Base-by-base conservation (phyloP, 2,888 invertebrate genomes). In the Corbicula japonica region DNA sequence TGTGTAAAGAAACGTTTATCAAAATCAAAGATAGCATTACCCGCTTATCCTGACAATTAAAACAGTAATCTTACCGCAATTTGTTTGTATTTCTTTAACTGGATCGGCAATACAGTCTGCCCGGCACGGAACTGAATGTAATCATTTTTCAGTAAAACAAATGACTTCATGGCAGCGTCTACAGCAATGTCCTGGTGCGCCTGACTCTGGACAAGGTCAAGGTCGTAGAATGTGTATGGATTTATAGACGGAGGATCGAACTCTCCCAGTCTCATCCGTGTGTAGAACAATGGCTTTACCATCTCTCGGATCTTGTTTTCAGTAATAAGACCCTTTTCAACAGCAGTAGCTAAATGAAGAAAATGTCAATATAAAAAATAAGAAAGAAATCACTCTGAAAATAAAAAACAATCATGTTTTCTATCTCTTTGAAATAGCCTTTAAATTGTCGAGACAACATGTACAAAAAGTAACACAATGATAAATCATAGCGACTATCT, bases 241-340 rank as follows among this genome's bases (percentile, higher is more conserved):
- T 91, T 91, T 89, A 90, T 89, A 50, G 71, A 58, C 4, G 85
- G 85, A 0, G 91, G 91, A 68, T 91, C 91, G 78, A 91, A 91
- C 68, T 90, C 90, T 21, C 91, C 91, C 2, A 91, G 82, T 63
- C 89, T 83, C 90, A 91, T 90, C 71, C 91, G 80, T 28, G 90
- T 90, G 70, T 89, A 87, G 77, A 91, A 90, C 32, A 91, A 75
- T 18, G 89, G 89, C 54, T 88, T 90, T 1, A 85, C 89, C 26
- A 83, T 74, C 30, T 85, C 85, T 50, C 87, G 61, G 0, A 89
- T 77, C 10, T 83, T 66, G 1, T 23, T 48, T 65, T 88, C 86
- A 1, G 78, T 77, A 26, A 88, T 48, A 56, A 80, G 84, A 10
- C 83, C 84, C 52, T 80, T 61, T 41, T 85, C 75, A 3, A 88